Conservation (phyloP, 2,113 vertebrate genomes). For the Dicrurus megarhynchus region DNA sequence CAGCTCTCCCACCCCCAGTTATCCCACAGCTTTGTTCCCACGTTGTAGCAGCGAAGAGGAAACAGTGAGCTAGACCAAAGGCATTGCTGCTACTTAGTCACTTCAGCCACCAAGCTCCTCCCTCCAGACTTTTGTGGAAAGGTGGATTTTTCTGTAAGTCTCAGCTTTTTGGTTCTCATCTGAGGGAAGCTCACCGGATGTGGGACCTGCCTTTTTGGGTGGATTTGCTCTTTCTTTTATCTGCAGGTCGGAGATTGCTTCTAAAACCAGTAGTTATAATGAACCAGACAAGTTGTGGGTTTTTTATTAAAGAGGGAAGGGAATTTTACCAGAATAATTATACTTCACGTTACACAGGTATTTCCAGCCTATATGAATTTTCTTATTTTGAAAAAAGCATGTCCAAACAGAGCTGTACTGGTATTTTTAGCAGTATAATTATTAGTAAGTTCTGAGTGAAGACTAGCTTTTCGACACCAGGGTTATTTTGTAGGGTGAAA, state of each 20-base stretch:
- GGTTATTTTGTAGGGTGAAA: not conserved
- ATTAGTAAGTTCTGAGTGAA: not conserved
- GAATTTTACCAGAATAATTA: conserved; percentile 1
- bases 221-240: not conserved
- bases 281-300: not conserved
- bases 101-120: not conserved
- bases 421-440: not conserved
- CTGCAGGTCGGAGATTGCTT: not conserved
- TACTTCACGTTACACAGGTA: not conserved
- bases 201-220: not conserved
- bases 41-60: not conserved
- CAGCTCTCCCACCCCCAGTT: conserved; percentile 56
- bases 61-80: conserved; percentile 29
- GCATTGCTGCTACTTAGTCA: conserved; percentile 20
- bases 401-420: not conserved
- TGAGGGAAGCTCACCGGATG: not conserved
- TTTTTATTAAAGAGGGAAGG: not conserved
- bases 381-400: not conserved
- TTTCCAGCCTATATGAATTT: not conserved
- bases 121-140: conserved; percentile 8
- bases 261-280: not conserved
- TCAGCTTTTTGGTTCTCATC: not conserved
- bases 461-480: not conserved
- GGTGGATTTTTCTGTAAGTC: conserved; percentile 8
- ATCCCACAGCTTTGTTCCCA: conserved; percentile 61